phyloP scores from a whole-genome alignment of 1,140 invertebrate genomes.

The Eurosta solidaginis region DNA sequence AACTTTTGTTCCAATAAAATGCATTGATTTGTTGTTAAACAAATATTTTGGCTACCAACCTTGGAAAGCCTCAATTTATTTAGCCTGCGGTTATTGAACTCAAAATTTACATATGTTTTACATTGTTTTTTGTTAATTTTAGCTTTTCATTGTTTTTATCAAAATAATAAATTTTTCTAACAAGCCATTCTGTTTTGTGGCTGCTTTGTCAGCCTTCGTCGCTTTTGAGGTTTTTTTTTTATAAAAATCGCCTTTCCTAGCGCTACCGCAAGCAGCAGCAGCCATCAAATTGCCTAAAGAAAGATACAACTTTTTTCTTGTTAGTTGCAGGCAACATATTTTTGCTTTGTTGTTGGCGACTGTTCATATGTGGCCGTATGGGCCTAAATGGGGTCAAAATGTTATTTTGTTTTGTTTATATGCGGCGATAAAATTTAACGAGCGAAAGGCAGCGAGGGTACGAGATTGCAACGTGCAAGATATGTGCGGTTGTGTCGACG shows the following conservation, averaged over 20 bases:
- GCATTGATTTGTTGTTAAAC: neutral
- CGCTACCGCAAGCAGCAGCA: neutral
- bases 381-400: conserved; percentile 28
- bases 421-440: neutral
- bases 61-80: neutral
- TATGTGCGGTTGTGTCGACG: neutral
- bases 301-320: neutral
- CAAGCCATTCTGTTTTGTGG: neutral
- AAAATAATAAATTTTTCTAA: conserved; percentile 5
- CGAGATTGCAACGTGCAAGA: too few relatives aligned
- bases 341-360: neutral
- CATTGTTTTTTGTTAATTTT: neutral
- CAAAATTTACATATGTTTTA: neutral
- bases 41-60: neutral
- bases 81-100: neutral
- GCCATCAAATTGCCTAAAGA: neutral
- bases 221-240: neutral
- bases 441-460: conserved; percentile 14
- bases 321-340: neutral
- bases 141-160: neutral
- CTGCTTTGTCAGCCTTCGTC: neutral
- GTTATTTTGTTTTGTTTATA: conserved; percentile 23
- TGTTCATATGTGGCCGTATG: neutral
- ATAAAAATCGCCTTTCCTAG: neutral
- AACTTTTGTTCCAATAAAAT: neutral